Base-by-base conservation (phyloP, 2,113 vertebrate species). In the Scophthalmus maximus region DNA sequence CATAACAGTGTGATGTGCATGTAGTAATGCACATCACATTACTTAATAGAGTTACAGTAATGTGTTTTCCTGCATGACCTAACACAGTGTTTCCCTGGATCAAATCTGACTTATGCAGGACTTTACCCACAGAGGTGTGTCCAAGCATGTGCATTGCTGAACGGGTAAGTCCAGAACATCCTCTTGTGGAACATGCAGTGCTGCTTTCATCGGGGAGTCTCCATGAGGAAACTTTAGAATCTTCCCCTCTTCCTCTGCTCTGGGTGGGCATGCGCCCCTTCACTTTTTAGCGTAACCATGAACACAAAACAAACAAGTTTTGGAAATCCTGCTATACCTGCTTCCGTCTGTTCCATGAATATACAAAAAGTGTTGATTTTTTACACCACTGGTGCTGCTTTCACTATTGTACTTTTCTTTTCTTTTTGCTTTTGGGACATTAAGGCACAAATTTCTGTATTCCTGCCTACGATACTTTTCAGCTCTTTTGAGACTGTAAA, bases 131-230 rank as follows among this genome's bases (percentile, higher is more conserved):
- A 20, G 42, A 6, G 25, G 5, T 52, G 42, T 71, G 50, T 32
- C 20, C 4, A 6, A 29, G 25, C 29, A 32, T 47, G 30, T 34
- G 34, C 53, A 76, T 53, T n/a, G 26, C 4, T 55, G 32, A 12
- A 65, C 2, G 68, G 84, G 79, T 65, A 87, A 83, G 59, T 78
- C 80, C 79, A 76, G 57, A 69, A 65, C 52, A 38, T 50, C 42
- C 7, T 38, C 6, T 64, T 58, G 59, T 74, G 73, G 61, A 12
- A 53, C 34, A 27, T 0, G 47, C 56, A 67, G 34, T 32, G 44
- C 53, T 60, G 56, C 29, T 59, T 74, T 84, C 66, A 88, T n/a
- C 30, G 66, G 70, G 81, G 75, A 79, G 74, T 82, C 73, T 82
- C 78, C 73, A 78, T 30, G 4, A 68, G 88, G 77, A 83, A 81